Evolutionary conservation across 2,113 vertebrate genomes (phyloP).

Genomic region (Danio rerio): DNA sequence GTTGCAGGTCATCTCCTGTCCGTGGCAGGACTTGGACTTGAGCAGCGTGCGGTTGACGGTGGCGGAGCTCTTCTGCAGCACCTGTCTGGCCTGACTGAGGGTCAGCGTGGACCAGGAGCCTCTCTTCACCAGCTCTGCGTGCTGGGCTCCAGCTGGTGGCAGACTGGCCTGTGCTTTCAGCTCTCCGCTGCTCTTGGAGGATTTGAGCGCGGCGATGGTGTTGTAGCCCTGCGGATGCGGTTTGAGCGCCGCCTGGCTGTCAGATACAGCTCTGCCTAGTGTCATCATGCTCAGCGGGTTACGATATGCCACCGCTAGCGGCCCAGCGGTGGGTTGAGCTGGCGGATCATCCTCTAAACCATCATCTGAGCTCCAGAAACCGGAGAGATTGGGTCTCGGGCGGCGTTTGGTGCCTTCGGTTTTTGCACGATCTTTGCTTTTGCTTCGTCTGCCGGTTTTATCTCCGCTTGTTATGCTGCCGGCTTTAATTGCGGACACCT

Average conservation of each 20-base stretch:
- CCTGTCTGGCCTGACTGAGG: conserved; percentile 92
- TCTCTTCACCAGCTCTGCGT: conserved; percentile 74
- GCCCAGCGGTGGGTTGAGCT: conserved; percentile 60
- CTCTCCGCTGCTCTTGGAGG: conserved; percentile 91
- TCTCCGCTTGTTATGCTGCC: conserved; percentile 58
- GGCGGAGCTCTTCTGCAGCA: conserved; percentile 93
- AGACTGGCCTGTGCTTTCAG: conserved; percentile 74
- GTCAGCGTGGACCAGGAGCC: conserved; percentile 96
- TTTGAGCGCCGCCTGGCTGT: conserved; percentile 74
- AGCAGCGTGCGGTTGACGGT: conserved; percentile 94
- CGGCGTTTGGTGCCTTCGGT: conserved; percentile 88
- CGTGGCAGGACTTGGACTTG: conserved; percentile 95
- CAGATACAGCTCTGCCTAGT: conserved; percentile 75
- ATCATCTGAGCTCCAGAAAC: conserved; percentile 98
- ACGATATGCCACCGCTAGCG: conserved; percentile 73
- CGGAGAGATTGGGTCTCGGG: conserved; percentile 93
- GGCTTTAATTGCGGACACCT: conserved; percentile 84
- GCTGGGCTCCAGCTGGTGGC: conserved; percentile 27
- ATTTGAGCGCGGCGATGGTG: conserved; percentile 91
- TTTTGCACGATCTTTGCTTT: conserved; percentile 96
- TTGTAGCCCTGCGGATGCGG: conserved; percentile 87
- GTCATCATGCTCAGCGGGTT: conserved; percentile 93
- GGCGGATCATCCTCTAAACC: conserved; percentile 83
- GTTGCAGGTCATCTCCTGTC: conserved; percentile 90
- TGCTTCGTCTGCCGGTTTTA: conserved; percentile 83